phyloP scores from a whole-genome alignment of 2,797 vertebrate species.

The Loris lydekkerianus region DNA sequence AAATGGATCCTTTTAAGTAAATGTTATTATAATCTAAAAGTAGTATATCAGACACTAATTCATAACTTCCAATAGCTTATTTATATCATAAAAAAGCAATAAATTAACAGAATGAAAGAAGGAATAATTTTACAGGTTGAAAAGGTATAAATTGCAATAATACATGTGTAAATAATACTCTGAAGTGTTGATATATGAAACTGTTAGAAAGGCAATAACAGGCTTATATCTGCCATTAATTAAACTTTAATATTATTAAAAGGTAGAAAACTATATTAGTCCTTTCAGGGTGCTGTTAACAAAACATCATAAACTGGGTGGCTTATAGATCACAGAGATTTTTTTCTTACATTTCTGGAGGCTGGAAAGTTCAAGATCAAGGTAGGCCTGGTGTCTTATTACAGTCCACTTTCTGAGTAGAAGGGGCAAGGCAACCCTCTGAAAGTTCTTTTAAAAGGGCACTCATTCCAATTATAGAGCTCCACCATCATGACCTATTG shows the following conservation, averaged over 20 bases:
- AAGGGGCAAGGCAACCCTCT: no score
- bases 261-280: neutral
- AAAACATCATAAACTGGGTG: neutral
- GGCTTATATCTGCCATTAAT: neutral
- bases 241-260: conserved; percentile 49
- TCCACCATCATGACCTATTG: neutral
- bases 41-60: neutral
- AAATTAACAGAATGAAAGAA: neutral
- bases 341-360: neutral
- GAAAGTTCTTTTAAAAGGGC: no score
- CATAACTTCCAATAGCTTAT: neutral
- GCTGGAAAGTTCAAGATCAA: neutral
- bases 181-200: neutral
- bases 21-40: neutral
- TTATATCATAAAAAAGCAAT: neutral
- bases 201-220: conserved; percentile 14
- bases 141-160: neutral
- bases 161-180: neutral
- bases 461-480: neutral
- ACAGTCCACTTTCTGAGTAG: no score
- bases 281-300: neutral
- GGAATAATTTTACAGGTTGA: neutral
- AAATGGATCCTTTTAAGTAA: neutral
- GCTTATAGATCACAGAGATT: neutral
- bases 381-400: neutral